Conservation (phyloP, 2,797 vertebrate genomes). For the Peromyscus melanophrys region DNA sequence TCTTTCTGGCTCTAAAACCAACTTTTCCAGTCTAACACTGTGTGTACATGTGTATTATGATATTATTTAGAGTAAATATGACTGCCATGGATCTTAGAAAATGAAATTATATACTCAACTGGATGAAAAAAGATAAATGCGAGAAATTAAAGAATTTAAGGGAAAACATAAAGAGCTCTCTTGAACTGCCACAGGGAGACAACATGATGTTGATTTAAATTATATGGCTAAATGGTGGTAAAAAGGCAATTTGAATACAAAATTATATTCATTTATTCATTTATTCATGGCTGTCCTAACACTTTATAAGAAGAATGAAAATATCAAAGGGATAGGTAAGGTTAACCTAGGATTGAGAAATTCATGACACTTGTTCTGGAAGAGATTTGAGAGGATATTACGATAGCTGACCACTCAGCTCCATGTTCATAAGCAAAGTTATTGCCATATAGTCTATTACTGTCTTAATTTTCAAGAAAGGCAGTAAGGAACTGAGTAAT, state of each 20-base stretch:
- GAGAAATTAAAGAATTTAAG: background rate
- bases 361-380: background rate
- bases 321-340: background rate
- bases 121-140: background rate
- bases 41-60: background rate
- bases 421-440: background rate
- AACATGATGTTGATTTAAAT: conserved; percentile 4
- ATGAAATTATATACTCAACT: background rate
- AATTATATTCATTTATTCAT: background rate
- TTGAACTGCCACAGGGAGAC: background rate
- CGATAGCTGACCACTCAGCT: background rate
- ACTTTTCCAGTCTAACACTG: background rate
- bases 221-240: background rate
- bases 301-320: background rate
- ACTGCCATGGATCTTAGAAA: background rate
- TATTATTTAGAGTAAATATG: background rate
- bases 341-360: background rate
- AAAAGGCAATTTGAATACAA: background rate
- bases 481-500: background rate
- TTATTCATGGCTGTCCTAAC: background rate
- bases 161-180: background rate
- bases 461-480: background rate
- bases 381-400: conserved; percentile 40
- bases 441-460: background rate
- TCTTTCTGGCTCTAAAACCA: background rate